Conservation (phyloP, 1,140 invertebrate species). For the Sitodiplosis mosellana region DNA sequence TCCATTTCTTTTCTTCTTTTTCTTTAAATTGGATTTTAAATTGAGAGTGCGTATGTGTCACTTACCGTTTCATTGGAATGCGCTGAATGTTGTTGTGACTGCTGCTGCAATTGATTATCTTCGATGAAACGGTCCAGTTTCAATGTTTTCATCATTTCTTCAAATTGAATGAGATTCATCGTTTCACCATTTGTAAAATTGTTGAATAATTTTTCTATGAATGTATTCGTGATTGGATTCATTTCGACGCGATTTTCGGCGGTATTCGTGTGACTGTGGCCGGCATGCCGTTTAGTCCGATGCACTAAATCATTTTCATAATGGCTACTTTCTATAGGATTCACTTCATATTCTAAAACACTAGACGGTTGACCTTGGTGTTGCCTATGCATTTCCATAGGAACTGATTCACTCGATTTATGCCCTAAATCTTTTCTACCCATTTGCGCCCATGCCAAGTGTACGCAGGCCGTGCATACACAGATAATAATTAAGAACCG, state of each 20-base stretch:
- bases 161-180: conserved; percentile 44
- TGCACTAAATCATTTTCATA: conserved; percentile 8
- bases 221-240: conserved; percentile 12
- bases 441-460: too few species aligned
- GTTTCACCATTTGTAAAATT: conserved; percentile 33
- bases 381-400: too few species aligned
- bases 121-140: conserved; percentile 34
- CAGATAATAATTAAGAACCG: too few species aligned
- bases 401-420: too few species aligned
- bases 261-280: conserved; percentile 10
- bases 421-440: too few species aligned
- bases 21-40: background rate
- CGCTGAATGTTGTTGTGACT: conserved; percentile 6
- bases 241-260: conserved; percentile 5
- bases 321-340: background rate
- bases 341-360: background rate
- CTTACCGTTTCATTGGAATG: conserved; percentile 30
- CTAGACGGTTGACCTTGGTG: too few species aligned
- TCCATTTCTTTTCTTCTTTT: too few species aligned
- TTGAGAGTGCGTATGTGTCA: conserved; percentile 8
- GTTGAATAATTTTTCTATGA: conserved; percentile 30
- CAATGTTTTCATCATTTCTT: conserved; percentile 39
- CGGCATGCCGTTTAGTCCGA: conserved; percentile 13
- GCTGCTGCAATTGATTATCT: conserved; percentile 7
- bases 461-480: too few species aligned